Evolutionary conservation across 2,888 invertebrate species (phyloP).

Genomic region (Pterostichus niger): DNA sequence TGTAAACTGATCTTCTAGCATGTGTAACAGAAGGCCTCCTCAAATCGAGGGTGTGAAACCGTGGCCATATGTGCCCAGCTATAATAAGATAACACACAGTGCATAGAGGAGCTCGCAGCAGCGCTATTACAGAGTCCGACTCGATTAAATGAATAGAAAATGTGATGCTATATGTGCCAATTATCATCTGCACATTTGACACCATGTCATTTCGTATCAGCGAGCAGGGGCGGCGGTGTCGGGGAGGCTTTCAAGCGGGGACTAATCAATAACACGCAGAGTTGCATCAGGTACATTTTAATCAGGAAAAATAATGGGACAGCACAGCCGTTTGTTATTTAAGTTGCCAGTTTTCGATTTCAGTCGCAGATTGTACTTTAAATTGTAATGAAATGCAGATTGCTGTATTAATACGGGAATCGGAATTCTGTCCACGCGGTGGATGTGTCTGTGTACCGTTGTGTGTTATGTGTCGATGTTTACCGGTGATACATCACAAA

Average conservation of each 20-base stretch:
- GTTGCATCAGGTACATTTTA: conserved; percentile 67
- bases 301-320: conserved; percentile 64
- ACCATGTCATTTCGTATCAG: conserved; percentile 57
- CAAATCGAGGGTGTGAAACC: conserved; percentile 69
- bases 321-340: conserved; percentile 42
- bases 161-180: conserved; percentile 64
- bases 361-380: conserved; percentile 59
- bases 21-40: conserved; percentile 75
- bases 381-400: conserved; percentile 66
- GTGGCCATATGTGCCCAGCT: conserved; percentile 73
- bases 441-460: not conserved
- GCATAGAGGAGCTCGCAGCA: conserved; percentile 69
- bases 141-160: conserved; percentile 66
- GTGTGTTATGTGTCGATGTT: conserved; percentile 45
- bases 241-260: not conserved
- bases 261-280: conserved; percentile 58
- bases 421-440: conserved; percentile 14
- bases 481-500: conserved; percentile 51
- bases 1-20: conserved; percentile 59
- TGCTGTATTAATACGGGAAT: conserved; percentile 60
- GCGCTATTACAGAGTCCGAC: conserved; percentile 54
- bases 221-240: not conserved
- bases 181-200: conserved; percentile 61
- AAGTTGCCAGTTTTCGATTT: conserved; percentile 55
- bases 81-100: conserved; percentile 74